phyloP scores from a whole-genome alignment of 2,797 vertebrate species.

The Halcyon leucocephala region DNA sequence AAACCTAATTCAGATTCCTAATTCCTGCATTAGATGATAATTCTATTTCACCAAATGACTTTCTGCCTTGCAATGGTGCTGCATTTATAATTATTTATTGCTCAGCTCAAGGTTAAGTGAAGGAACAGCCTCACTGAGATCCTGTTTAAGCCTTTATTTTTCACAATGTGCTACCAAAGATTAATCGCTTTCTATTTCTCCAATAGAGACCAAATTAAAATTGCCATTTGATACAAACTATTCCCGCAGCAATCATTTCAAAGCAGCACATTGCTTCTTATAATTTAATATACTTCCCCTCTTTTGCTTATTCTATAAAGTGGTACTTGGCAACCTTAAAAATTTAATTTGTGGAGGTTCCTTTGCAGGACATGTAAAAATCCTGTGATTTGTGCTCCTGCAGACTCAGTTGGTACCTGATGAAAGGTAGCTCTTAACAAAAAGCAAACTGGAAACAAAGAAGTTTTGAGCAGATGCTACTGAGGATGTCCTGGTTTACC shows the following conservation, averaged over 20 bases:
- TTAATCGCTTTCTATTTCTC: constrained; percentile 50
- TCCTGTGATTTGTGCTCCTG: neutral
- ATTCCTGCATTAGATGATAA: constrained; percentile 43
- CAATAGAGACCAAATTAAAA: constrained; percentile 23
- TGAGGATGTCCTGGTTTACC: constrained; percentile 15
- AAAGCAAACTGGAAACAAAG: neutral
- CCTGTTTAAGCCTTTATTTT: constrained; percentile 13
- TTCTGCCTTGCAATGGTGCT: neutral
- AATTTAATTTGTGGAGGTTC: neutral
- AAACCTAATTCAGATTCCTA: constrained; percentile 33
- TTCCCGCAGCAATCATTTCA: neutral
- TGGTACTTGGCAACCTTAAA: neutral
- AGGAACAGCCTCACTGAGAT: constrained; percentile 25
- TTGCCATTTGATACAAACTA: constrained; percentile 27
- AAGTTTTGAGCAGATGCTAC: neutral
- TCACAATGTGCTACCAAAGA: constrained; percentile 24
- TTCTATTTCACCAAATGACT: constrained; percentile 42
- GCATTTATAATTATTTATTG: constrained; percentile 57
- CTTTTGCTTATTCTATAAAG: neutral
- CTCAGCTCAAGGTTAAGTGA: constrained; percentile 48
- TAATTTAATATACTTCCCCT: neutral
- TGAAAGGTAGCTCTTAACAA: constrained; percentile 8
- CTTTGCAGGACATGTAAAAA: neutral
- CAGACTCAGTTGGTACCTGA: neutral
- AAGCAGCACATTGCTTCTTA: neutral